Evolutionary conservation across 2,797 vertebrate genomes (phyloP).

Genomic region (Ispidina lecontei): DNA sequence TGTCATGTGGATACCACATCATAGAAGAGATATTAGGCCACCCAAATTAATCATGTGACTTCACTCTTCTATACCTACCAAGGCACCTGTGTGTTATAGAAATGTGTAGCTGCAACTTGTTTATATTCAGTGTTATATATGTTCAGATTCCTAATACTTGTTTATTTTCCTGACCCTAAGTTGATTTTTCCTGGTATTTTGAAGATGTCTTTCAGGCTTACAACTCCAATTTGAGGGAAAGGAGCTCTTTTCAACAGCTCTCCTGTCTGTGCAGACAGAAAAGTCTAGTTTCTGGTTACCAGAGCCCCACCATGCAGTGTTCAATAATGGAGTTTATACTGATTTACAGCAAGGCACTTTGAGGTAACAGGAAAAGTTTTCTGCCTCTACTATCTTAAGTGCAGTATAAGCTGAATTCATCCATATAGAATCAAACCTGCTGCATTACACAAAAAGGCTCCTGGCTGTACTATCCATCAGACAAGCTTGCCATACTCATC

Average conservation of each 20-base stretch:
- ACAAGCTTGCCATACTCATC: background rate
- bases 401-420: conserved; percentile 7
- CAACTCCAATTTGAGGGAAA: background rate
- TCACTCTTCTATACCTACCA: background rate
- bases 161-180: background rate
- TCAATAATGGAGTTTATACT: background rate
- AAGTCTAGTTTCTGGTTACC: background rate
- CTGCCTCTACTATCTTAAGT: background rate
- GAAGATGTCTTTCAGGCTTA: background rate
- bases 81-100: background rate
- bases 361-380: background rate
- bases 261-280: background rate
- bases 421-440: background rate
- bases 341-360: background rate
- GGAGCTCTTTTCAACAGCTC: background rate
- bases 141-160: background rate
- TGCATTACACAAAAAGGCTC: background rate
- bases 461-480: background rate
- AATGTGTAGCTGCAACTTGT: background rate
- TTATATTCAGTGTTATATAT: background rate
- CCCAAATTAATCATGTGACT: background rate
- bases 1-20: background rate
- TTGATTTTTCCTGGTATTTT: background rate
- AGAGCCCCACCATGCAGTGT: background rate
- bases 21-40: background rate